Conservation (phyloP, 2,888 invertebrate genomes). For the Patella pellucida region DNA sequence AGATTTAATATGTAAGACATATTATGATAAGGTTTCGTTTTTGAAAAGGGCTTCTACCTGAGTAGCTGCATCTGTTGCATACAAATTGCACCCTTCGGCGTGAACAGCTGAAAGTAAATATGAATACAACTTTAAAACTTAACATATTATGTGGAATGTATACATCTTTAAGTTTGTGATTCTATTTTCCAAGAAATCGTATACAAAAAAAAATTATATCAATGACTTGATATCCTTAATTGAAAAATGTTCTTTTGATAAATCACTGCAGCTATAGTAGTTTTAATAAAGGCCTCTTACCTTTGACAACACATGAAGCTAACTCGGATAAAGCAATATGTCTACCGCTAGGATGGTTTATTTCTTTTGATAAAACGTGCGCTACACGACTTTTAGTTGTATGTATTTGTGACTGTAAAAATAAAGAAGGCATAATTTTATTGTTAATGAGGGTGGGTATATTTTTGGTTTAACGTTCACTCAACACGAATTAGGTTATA, state of each 20-base stretch:
- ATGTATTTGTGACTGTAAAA: constrained; percentile 69
- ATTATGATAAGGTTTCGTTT: background rate
- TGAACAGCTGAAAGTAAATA: constrained; percentile 74
- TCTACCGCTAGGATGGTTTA: constrained; percentile 76
- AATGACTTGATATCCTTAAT: too few species aligned
- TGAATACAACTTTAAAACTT: too few species aligned
- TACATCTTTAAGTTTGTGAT: too few species aligned
- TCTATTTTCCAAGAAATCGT: too few species aligned
- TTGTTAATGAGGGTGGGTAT: too few species aligned
- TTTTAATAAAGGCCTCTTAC: constrained; percentile 38
- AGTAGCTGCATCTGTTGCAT: constrained; percentile 73
- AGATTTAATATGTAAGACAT: background rate
- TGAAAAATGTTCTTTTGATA: too few species aligned
- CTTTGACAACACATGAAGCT: constrained; percentile 76
- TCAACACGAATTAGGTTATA: too few species aligned
- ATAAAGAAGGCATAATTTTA: background rate
- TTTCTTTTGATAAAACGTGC: constrained; percentile 76
- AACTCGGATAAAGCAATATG: constrained; percentile 79
- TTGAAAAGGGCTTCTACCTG: constrained; percentile 47
- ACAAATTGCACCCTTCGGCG: constrained; percentile 79
- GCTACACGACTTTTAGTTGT: constrained; percentile 79
- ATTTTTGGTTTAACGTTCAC: too few species aligned
- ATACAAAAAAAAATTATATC: too few species aligned
- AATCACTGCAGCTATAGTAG: background rate
- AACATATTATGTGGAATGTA: too few species aligned